Base-by-base conservation (phyloP, 2,888 invertebrate species). In the Sphaeridia pumilis region DNA sequence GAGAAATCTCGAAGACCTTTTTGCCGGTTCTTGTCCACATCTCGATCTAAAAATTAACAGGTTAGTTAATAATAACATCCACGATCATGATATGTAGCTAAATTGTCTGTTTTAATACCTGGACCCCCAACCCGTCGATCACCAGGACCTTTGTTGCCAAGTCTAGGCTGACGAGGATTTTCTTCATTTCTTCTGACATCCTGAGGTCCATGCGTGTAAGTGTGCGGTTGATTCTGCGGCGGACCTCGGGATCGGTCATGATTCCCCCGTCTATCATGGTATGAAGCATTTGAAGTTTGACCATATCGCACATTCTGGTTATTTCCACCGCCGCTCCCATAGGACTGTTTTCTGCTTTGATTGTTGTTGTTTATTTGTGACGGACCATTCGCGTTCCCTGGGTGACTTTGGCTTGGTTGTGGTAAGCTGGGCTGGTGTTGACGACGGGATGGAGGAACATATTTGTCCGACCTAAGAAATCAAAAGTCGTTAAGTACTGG, bases 241-340 rank as follows among this genome's bases (percentile, higher is more conserved):
- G 57, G 59, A 21, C 55, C 56, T n/a, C 54, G 21, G 25, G 51
- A 25, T n/a, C 38, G 46, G 50, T 61, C 58, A 43, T 58, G 58
- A 47, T 60, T 58, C 17, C 54, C 49, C 28, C 58, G 49, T 14
- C 57, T 48, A 14, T 58, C 49, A 42, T 60, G 58, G 44, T 59
- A 58, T 28, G 55, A 50, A 53, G 59, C 52, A 56, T 63, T 57
- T 45, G 61, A 48, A 41, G 55, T 46, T 7, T 60, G 55, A 45
- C 61, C 60, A 48, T 59, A 58, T 35, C 62, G 49, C 4, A 60
- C 58, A 44, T 56, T 58, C 62, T 73, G 75, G 51, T 74, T 75
- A 7, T 74, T 73, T 22, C 72, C 72, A n/a, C n/a, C n/a, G n/a
- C n/a, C n/a, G 70, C 22, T 69, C n/a, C 66, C 66, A 54, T 67